These are phyloP conservation scores for Pluvialis apricaria DNA, from an alignment of 2,113 vertebrate genomes.

Conservation along the genomic window DNA sequence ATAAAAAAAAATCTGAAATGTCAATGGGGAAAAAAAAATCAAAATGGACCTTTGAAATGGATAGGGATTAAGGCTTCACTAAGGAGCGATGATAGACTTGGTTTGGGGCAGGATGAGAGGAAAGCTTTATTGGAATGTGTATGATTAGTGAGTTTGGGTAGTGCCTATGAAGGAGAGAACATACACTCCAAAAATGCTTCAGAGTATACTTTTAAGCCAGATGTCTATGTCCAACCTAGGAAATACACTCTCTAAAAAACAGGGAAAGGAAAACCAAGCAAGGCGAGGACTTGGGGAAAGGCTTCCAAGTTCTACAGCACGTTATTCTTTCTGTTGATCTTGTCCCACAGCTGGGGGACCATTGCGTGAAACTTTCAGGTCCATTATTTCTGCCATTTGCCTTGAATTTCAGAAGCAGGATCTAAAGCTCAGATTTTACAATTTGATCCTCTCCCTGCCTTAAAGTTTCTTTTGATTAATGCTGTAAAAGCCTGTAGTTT, in stretches of 20 bases:
- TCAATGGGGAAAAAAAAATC: background rate
- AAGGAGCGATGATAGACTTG: background rate
- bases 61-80: background rate
- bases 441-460: slow-evolving; percentile 22
- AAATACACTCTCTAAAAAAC: background rate
- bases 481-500: slow-evolving; percentile 33
- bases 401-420: slow-evolving; percentile 35
- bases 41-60: background rate
- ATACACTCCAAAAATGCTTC: background rate
- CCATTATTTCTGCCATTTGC: background rate
- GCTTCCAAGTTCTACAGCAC: background rate
- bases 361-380: background rate
- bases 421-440: slow-evolving; percentile 13
- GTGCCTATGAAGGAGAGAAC: background rate
- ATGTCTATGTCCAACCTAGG: background rate
- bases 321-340: background rate
- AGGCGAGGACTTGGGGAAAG: background rate
- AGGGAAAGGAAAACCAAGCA: background rate
- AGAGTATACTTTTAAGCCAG: background rate
- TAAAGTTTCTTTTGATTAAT: slow-evolving; percentile 45
- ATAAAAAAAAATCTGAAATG: background rate
- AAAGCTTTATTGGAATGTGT: background rate
- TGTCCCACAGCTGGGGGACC: background rate
- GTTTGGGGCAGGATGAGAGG: background rate
- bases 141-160: background rate